Percentiles rank a stretch among this genome's conserved stretches.
phyloP scores from a whole-genome alignment of 2,113 vertebrate species.

The Festucalex cinctus region DNA sequence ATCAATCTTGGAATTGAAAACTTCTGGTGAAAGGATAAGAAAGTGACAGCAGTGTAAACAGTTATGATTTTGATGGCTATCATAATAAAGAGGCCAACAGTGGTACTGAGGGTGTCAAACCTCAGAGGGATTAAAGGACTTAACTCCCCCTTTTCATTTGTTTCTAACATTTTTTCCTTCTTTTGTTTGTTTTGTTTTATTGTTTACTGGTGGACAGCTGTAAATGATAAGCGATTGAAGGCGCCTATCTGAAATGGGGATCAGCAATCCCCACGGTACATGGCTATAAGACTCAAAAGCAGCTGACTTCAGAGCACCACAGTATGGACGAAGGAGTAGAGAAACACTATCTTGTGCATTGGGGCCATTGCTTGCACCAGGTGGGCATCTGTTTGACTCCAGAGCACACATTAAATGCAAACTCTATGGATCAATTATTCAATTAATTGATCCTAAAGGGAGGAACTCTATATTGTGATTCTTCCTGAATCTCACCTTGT shows the following conservation, averaged over 20 bases:
- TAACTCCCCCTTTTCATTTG: conserved; percentile 52
- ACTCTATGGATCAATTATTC: background rate
- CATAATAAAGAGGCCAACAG: conserved; percentile 42
- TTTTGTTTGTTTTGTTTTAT: conserved; percentile 65
- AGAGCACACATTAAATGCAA: conserved; percentile 3
- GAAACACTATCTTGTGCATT: conserved; percentile 15
- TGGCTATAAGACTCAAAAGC: conserved; percentile 65
- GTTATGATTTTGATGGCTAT: conserved; percentile 73
- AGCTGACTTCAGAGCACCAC: conserved; percentile 43
- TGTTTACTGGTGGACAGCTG: conserved; percentile 77
- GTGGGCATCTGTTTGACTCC: conserved; percentile 8
- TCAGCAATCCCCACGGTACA: conserved; percentile 74
- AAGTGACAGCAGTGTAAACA: conserved; percentile 58
- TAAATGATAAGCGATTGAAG: conserved; percentile 78
- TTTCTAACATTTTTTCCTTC: conserved; percentile 68
- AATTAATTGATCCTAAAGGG: background rate
- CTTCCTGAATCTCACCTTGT: background rate
- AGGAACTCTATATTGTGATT: background rate
- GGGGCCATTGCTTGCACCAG: conserved; percentile 18
- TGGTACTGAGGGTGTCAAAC: conserved; percentile 35
- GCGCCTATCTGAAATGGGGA: conserved; percentile 76
- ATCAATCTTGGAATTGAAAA: conserved; percentile 72
- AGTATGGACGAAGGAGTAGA: conserved; percentile 40
- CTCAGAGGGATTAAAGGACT: conserved; percentile 48
- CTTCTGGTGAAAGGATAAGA: conserved; percentile 56